Conservation (phyloP, 2,888 invertebrate genomes). For the Drosophila putrida region DNA sequence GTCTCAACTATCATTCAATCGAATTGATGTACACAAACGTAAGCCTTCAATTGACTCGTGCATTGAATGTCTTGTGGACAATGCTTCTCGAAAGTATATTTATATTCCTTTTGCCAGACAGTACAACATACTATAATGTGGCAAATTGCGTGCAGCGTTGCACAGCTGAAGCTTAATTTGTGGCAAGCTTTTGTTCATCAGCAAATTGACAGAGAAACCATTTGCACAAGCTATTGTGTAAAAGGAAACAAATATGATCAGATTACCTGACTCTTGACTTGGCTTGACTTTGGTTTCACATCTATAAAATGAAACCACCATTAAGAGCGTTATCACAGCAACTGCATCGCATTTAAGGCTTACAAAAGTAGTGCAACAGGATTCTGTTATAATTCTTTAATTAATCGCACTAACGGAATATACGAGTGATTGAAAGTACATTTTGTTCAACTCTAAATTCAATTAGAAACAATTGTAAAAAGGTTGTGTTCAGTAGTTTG, state of each 20-base stretch:
- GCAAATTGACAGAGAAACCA: slow-evolving; percentile 37
- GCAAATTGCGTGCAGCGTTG: slow-evolving; percentile 42
- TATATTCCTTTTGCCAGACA: slow-evolving; percentile 15
- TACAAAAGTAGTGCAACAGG: background rate
- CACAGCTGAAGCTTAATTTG: slow-evolving; percentile 41
- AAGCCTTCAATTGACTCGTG: slow-evolving; percentile 9
- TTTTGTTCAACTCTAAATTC: too few species aligned
- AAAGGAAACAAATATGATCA: slow-evolving; percentile 29
- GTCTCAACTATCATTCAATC: slow-evolving; percentile 7
- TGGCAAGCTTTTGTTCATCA: slow-evolving; percentile 41
- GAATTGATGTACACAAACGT: slow-evolving; percentile 14
- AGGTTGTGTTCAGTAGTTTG: too few species aligned
- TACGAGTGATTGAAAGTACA: too few species aligned
- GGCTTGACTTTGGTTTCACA: background rate
- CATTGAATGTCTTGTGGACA: slow-evolving; percentile 21
- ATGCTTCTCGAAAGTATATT: slow-evolving; percentile 45
- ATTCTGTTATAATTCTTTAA: background rate
- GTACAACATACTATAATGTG: slow-evolving; percentile 20
- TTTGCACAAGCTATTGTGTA: slow-evolving; percentile 26
- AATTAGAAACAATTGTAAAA: too few species aligned
- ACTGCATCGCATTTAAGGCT: background rate
- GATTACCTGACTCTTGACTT: slow-evolving; percentile 12
- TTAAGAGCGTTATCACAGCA: background rate
- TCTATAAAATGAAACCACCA: background rate
- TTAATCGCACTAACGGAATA: background rate